A percentile compares a stretch with the other conserved stretches of the same genome.
Evolutionary conservation across 1,140 invertebrate species (phyloP).

Genomic region (Lethocerus indicus): DNA sequence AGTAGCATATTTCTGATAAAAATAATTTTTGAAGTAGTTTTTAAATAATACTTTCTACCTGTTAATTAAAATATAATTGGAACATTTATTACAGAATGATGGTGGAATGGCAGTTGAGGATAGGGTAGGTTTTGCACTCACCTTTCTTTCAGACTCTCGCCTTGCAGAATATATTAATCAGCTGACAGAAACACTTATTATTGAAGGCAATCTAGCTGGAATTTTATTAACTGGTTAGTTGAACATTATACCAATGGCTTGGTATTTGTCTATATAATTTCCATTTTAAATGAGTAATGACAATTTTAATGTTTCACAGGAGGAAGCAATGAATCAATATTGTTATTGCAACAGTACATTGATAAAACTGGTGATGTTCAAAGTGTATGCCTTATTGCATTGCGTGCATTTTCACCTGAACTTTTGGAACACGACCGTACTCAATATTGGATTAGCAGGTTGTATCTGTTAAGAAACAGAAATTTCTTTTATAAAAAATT

Average conservation of each 20-base stretch:
- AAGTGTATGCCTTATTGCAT: conserved; percentile 65
- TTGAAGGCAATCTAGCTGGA: conserved; percentile 66
- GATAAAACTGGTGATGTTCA: conserved; percentile 86
- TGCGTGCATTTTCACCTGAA: conserved; percentile 48
- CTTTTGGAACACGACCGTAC: conserved; percentile 38
- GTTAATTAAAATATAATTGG: conserved; percentile 12
- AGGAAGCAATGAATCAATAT: conserved; percentile 50
- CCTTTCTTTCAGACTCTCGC: conserved; percentile 66
- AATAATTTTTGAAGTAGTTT: neutral
- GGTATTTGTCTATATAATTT: neutral
- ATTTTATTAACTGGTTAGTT: conserved; percentile 53
- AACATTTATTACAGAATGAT: conserved; percentile 44
- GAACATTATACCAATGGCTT: neutral
- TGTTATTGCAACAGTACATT: conserved; percentile 73
- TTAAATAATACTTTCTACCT: neutral
- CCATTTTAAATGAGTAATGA: neutral
- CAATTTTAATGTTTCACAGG: conserved; percentile 27
- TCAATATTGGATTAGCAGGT: conserved; percentile 37
- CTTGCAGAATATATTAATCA: conserved; percentile 60
- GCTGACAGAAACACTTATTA: conserved; percentile 47
- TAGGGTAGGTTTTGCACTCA: conserved; percentile 83
- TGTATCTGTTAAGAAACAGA: too few species aligned
- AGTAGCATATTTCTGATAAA: conserved; percentile 24
- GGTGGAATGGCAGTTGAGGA: conserved; percentile 68
- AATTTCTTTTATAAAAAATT: too few species aligned